phyloP scores from a whole-genome alignment of 2,113 vertebrate genomes.

The Pelodiscus sinensis region DNA sequence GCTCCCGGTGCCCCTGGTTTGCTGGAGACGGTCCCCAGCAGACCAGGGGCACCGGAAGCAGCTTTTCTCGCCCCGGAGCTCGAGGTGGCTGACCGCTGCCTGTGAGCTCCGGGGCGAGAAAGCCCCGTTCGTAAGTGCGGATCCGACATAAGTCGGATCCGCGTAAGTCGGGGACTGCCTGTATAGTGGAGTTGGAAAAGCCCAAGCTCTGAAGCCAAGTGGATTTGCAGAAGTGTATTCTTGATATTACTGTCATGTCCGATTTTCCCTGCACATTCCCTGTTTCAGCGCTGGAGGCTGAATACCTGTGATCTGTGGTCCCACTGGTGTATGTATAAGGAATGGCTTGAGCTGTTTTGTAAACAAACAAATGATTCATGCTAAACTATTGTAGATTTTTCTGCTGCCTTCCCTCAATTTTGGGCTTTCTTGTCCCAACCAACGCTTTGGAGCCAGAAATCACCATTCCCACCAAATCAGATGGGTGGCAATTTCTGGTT shows the following conservation, averaged over 20 bases:
- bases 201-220: background rate
- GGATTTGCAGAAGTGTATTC: background rate
- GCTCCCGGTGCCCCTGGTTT: no score
- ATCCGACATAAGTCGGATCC: no score
- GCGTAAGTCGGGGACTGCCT: no score
- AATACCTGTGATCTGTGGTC: background rate
- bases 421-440: background rate
- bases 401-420: background rate
- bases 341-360: background rate
- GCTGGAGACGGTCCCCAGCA: no score
- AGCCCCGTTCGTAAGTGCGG: no score
- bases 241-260: fast-evolving
- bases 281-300: background rate
- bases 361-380: background rate
- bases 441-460: background rate
- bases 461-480: background rate
- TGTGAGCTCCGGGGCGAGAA: no score
- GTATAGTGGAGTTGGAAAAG: background rate
- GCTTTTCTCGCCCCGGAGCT: no score
- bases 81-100: no score
- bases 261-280: background rate
- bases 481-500: background rate
- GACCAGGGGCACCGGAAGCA: no score
- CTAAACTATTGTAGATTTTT: background rate
- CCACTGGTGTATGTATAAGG: background rate